These are phyloP conservation scores for Steinernema hermaphroditum DNA, from an alignment of 2,888 invertebrate genomes.

Conservation along the genomic window DNA sequence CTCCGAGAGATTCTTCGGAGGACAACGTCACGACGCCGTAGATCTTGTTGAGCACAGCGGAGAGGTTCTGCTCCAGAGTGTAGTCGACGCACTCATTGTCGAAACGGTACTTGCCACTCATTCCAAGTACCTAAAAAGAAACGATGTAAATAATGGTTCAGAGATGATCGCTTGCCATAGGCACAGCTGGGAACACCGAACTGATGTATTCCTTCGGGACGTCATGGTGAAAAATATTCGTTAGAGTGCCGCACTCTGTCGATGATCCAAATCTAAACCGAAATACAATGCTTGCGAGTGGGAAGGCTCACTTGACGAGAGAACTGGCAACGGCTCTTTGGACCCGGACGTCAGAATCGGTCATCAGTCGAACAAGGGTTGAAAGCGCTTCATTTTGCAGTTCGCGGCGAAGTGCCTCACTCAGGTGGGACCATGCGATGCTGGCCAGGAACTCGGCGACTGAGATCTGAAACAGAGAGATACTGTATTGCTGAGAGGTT, in stretches of 20 bases:
- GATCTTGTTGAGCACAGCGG: constrained; percentile 30
- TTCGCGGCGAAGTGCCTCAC: neutral
- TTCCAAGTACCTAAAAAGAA: neutral
- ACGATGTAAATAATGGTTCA: neutral
- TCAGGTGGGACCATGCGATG: constrained; percentile 40
- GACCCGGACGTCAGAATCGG: neutral
- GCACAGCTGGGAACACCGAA: neutral
- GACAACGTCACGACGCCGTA: neutral
- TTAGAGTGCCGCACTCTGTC: neutral
- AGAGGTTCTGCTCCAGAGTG: constrained; percentile 37
- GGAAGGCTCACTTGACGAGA: neutral
- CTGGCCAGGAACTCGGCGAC: constrained; percentile 44
- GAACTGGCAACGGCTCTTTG: constrained; percentile 6
- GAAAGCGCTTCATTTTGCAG: constrained; percentile 3
- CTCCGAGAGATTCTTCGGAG: neutral
- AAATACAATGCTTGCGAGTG: neutral
- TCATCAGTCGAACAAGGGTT: neutral
- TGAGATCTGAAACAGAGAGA: constrained; percentile 38
- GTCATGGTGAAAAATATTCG: neutral
- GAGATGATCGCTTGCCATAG: neutral
- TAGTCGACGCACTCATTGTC: constrained; percentile 29
- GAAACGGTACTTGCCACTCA: neutral
- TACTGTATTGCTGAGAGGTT: too few relatives aligned
- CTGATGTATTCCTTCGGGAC: constrained; percentile 7
- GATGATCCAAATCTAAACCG: neutral